Evolutionary conservation across 64 coral and sea anemone species (phyloP), one percentile per base, ranked within the genome.

Genomic region (Trachythela sp.): DNA sequence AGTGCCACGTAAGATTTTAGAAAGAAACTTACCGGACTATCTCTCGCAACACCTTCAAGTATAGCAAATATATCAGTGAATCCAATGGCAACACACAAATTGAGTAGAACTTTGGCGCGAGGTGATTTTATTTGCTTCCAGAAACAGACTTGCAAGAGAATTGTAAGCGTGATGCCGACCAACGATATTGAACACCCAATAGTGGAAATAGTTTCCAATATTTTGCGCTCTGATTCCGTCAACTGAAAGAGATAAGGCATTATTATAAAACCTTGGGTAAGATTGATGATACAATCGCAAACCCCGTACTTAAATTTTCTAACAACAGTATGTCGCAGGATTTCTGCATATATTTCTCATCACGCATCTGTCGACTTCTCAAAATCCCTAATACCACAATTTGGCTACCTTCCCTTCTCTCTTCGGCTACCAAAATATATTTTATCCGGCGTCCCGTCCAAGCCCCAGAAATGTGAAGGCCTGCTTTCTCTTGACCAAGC

Each of bases 101-200:
- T 80, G 13, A 80, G 37, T 30, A 80, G 35, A 9, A 80, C 75
- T 39, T 80, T 80, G 8, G 75, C 31, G 30, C 75, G 75, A 39
- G 75, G 75, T 80, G 75, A 80, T 30, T 80, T 80, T 39, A 80
- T 29, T 80, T 80, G 75, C 30, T 80, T 80, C 75, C 75, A 80
- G 33, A 80, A 80, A 29, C 32, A 36, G 1, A 80, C 75, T 80
- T 80, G 75, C 75, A 80, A 34, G 33, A 80, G 75, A 39, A 37
- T 13, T 30, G 75, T 80, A 29, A 80, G 75, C 1, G 20, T 29
- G 13, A 80, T 80, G 11, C 75, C 75, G 33, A 80, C 9, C 75
- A 80, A 39, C 15, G 75, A 80, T 17, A 80, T 17, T 37, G 75
- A 80, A 39, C 75, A 80, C 8, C 75, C 75, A 11, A 80, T 38